phyloP scores from a whole-genome alignment of 1,140 invertebrate genomes.

The Cotesia vestalis region DNA sequence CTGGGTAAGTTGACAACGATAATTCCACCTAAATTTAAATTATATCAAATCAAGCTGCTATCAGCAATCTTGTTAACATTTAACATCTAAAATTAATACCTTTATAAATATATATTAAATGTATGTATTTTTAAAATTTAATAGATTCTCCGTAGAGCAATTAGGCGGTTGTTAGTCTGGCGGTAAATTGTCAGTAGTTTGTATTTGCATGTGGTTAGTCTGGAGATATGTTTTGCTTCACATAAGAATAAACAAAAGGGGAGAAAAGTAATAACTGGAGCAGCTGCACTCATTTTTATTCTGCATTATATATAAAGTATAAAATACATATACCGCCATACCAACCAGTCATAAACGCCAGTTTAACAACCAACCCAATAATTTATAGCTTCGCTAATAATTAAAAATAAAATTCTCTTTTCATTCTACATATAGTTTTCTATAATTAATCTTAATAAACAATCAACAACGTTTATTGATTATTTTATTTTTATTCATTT shows the following conservation, averaged over 20 bases:
- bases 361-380: too few species aligned
- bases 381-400: too few species aligned
- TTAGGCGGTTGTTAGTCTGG: constrained; percentile 17
- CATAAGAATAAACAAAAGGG: constrained; percentile 10
- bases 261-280: constrained; percentile 4
- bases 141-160: constrained; percentile 4
- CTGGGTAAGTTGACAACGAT: constrained; percentile 48
- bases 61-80: background rate
- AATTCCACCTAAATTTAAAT: background rate
- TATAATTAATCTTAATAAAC: too few species aligned
- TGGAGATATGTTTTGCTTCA: background rate
- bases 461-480: too few species aligned
- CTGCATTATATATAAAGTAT: background rate
- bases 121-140: too few species aligned
- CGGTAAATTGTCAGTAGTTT: constrained; percentile 4
- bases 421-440: too few species aligned
- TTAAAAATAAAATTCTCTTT: too few species aligned
- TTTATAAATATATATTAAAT: background rate
- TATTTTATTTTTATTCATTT: too few species aligned
- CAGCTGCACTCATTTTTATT: background rate
- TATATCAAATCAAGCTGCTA: too few species aligned
- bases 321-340: too few species aligned
- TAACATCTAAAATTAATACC: background rate
- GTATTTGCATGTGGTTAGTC: background rate
- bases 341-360: constrained; percentile 1